phyloP scores from a whole-genome alignment of 2,113 vertebrate genomes.

The Pseudorectes ferrugineus region DNA sequence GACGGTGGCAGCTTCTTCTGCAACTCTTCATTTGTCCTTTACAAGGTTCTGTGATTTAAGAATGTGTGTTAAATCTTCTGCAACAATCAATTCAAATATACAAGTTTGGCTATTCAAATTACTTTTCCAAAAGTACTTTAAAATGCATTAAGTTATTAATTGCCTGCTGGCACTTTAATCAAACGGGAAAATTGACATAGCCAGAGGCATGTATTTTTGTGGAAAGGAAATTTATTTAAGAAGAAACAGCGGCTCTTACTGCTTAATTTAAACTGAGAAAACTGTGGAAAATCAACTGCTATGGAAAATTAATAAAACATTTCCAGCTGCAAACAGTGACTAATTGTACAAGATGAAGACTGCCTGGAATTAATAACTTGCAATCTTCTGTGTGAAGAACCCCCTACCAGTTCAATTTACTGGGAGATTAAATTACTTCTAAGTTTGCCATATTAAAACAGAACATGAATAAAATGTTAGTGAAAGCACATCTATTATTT shows the following conservation, averaged over 20 bases:
- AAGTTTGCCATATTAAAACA: constrained; percentile 92
- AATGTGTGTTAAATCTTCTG: constrained; percentile 75
- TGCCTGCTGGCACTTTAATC: constrained; percentile 86
- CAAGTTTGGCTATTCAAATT: constrained; percentile 85
- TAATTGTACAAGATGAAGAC: constrained; percentile 90
- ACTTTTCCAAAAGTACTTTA: constrained; percentile 86
- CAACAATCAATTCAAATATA: constrained; percentile 80
- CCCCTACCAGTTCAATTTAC: constrained; percentile 90
- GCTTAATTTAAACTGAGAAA: constrained; percentile 86
- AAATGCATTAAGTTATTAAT: constrained; percentile 90
- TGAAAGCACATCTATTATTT: constrained; percentile 88
- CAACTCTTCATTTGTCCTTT: constrained; percentile 68
- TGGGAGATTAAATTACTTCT: constrained; percentile 90
- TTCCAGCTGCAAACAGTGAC: constrained; percentile 89
- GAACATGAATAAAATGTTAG: constrained; percentile 85
- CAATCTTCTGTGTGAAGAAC: constrained; percentile 87
- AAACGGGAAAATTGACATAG: constrained; percentile 86
- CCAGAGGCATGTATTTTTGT: constrained; percentile 82
- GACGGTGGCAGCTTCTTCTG: background rate
- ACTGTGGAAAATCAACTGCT: constrained; percentile 84
- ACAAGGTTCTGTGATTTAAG: constrained; percentile 72
- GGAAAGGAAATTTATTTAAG: constrained; percentile 86
- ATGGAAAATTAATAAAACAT: constrained; percentile 88
- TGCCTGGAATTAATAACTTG: constrained; percentile 88
- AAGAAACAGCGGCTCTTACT: constrained; percentile 83